Percentiles rank a stretch among this genome's conserved stretches.
Evolutionary conservation across 2,113 vertebrate genomes (phyloP).

Genomic region (Hemibagrus wyckioides): DNA sequence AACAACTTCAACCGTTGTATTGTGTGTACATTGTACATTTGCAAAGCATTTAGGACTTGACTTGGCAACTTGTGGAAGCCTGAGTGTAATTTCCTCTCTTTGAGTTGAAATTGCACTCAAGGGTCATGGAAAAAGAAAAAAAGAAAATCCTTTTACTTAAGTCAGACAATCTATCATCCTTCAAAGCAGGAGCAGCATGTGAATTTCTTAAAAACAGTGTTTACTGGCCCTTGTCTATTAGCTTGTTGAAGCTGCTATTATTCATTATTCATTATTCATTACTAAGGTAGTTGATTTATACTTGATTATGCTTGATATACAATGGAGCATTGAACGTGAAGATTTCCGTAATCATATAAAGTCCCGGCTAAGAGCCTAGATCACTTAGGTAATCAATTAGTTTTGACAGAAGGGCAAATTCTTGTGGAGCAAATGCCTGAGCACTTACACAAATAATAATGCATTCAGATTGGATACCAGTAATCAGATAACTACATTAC

Average conservation of each 20-base stretch:
- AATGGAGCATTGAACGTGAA: conserved; percentile 54
- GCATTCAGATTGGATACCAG: neutral
- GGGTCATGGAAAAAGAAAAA: conserved; percentile 32
- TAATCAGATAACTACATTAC: neutral
- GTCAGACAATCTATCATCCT: conserved; percentile 61
- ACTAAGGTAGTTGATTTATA: conserved; percentile 70
- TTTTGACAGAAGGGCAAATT: neutral
- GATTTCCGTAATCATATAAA: conserved; percentile 56
- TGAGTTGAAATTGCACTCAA: conserved; percentile 44
- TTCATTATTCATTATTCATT: conserved; percentile 67
- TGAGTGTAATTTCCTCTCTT: conserved; percentile 58
- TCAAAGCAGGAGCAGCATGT: conserved; percentile 59
- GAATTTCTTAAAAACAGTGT: conserved; percentile 65
- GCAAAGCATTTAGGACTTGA: conserved; percentile 47
- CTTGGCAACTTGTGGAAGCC: conserved; percentile 55
- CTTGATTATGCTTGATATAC: conserved; percentile 63
- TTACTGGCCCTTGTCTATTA: conserved; percentile 68
- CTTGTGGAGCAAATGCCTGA: neutral
- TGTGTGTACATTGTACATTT: conserved; percentile 45
- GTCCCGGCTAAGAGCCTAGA: neutral
- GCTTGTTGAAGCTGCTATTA: conserved; percentile 63
- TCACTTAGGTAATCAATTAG: neutral
- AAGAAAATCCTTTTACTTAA: conserved; percentile 53
- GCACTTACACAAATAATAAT: conserved; percentile 10
- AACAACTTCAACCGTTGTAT: conserved; percentile 49